Evolutionary conservation across 2,888 invertebrate genomes (phyloP).

Genomic region (Tanaodytes sp.): DNA sequence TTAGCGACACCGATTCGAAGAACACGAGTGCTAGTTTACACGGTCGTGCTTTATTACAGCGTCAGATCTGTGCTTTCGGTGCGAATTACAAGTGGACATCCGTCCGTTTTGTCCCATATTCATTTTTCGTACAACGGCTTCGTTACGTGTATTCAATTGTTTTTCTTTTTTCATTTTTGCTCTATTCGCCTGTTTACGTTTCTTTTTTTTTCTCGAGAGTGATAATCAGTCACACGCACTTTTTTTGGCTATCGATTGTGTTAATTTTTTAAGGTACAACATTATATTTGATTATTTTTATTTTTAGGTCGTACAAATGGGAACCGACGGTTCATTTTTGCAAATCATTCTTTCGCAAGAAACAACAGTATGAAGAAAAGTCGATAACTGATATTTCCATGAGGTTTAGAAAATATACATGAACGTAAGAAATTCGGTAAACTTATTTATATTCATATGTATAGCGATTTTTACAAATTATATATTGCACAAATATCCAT

Average conservation of each 20-base stretch:
- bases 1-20: constrained; percentile 54
- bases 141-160: constrained; percentile 15
- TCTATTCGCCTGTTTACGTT: constrained; percentile 7
- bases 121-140: constrained; percentile 3
- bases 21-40: constrained; percentile 54
- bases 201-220: constrained; percentile 42
- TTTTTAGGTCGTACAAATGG: constrained; percentile 45
- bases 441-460: no score
- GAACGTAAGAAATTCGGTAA: no score
- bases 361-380: neutral
- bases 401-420: no score
- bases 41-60: constrained; percentile 51
- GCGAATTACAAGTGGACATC: constrained; percentile 34
- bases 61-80: constrained; percentile 51
- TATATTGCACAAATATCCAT: no score
- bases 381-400: no score
- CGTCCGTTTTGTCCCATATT: constrained; percentile 11
- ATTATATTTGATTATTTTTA: constrained; percentile 53
- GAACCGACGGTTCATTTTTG: constrained; percentile 29
- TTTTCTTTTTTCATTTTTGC: neutral
- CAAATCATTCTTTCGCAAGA: neutral
- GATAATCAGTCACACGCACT: constrained; percentile 50
- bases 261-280: constrained; percentile 53
- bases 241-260: constrained; percentile 52
- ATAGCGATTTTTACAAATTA: no score